A percentile compares a stretch with the other conserved stretches of the same genome.
Conservation (phyloP, 2,797 vertebrate genomes). For the Falco berigora region DNA sequence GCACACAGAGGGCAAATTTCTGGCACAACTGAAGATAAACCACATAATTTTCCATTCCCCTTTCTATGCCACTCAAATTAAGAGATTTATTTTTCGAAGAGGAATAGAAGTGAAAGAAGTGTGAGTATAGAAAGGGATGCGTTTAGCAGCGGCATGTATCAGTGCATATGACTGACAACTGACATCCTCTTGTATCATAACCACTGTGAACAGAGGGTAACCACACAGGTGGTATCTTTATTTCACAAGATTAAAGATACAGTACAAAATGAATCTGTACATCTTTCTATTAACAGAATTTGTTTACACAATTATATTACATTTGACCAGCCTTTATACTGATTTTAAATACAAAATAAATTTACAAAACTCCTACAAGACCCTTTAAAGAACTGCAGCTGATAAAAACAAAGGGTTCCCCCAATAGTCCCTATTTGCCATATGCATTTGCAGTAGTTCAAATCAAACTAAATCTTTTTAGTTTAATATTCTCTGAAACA, state of each 20-base stretch:
- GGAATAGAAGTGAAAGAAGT: neutral
- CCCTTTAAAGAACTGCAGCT: slow-evolving; percentile 65
- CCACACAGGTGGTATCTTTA: slow-evolving; percentile 75
- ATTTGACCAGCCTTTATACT: slow-evolving; percentile 76
- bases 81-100: neutral
- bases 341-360: slow-evolving; percentile 80
- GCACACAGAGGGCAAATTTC: neutral
- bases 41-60: neutral
- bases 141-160: neutral
- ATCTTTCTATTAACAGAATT: slow-evolving; percentile 80
- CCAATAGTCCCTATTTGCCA: slow-evolving; percentile 30
- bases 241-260: slow-evolving; percentile 81
- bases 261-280: slow-evolving; percentile 83
- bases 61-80: neutral
- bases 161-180: neutral
- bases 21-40: neutral
- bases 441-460: slow-evolving; percentile 64
- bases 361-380: slow-evolving; percentile 73
- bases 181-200: neutral
- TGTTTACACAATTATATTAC: slow-evolving; percentile 82
- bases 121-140: neutral
- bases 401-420: slow-evolving; percentile 55
- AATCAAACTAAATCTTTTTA: slow-evolving; percentile 53
- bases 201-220: slow-evolving; percentile 53
- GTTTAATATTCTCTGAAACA: slow-evolving; percentile 46